Base-by-base conservation (phyloP, 30 jellyfish, hydroid and myxozoan genomes). In the Cassiopea xamachana region DNA sequence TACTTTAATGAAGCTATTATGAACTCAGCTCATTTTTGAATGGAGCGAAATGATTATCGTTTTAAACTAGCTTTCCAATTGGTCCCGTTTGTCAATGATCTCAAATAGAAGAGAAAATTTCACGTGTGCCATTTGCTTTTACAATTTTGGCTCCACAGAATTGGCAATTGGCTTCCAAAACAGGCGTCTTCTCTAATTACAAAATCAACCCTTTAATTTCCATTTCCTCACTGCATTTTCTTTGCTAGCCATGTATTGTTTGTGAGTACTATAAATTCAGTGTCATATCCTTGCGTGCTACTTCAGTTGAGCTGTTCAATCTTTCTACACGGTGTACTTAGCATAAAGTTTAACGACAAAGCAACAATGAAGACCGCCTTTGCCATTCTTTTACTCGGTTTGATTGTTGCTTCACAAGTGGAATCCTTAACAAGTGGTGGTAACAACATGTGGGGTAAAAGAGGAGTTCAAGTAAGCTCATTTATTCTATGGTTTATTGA, bases 341-440 rank as follows among this genome's bases (percentile, higher is more conserved):
- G 64, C 12, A 55, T 6, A 55, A 6, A 3, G 64, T 55, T 55
- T 55, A 27, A 27, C 8, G 77, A 68, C 39, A 18, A 18, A 71
- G n/a, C 55, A 10, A 71, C n/a, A 10, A 71, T 71, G 80, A 71
- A 71, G 80, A 71, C 80, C 5, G 80, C 80, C 15, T 18, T 71
- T 19, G 55, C 27, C 15, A 43, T 71, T 27, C 80, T 71, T 71
- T 71, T 71, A 43, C 80, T 71, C 15, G 80, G 80, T 71, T 71
- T 71, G 80, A 71, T 71, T 71, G 80, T 71, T 43, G 55, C 27
- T 55, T 71, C 80, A 43, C 80, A 71, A 71, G 80, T 71, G 6
- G 80, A 71, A 55, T 71, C 80, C 14, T 71, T 71, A 43, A 71
- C 80, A 19, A 71, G 80, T 71, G 80, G 80, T 12, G 80, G 80